Base-by-base conservation (phyloP, 2,797 vertebrate genomes). In the Sparidentex hasta region DNA sequence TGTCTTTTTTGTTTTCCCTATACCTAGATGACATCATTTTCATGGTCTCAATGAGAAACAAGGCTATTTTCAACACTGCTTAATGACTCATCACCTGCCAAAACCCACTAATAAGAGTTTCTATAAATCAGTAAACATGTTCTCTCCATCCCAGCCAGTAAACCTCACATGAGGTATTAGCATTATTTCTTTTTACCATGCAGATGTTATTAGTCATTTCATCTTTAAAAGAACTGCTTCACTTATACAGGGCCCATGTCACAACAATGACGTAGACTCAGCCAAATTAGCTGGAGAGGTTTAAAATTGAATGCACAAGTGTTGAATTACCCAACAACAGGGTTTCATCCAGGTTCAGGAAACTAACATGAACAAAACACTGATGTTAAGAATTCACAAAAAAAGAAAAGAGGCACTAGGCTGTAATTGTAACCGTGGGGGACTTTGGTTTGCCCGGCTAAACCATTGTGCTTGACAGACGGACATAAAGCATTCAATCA, bases 401-500 rank as follows among this genome's bases (percentile, higher is more conserved):
- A 2, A 2, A 29, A 51, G 11, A 27, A 29, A 50, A 16, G 5
- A 52, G 50, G 17, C 20, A 57, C 23, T 14, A 8, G 11, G 47
- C 46, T n/a, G 38, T 38, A 44, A 13, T 44, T 55, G 21, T 18
- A 58, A 55, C 5, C 43, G 14, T 18, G 0, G 21, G 20, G 43
- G n/a, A 9, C 23, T 71, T 12, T 13, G 47, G 43, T 52, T 55
- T 64, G 47, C 27, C 18, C 3, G n/a, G 51, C 11, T 33, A 11
- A 63, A 76, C 50, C 12, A 1, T 0, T 73, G n/a, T 33, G 65
- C 55, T 54, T 59, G 51, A 66, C 38, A 61, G 43, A 75, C 9
- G 12, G 21, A 59, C 50, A 43, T 14, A 38, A 67, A 71, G 51
- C 46, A 67, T 27, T 71, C 44, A 38, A 29, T 29, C 18, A 12